phyloP scores from a whole-genome alignment of 2,888 invertebrate species.

The Chrysodeixis includens region DNA sequence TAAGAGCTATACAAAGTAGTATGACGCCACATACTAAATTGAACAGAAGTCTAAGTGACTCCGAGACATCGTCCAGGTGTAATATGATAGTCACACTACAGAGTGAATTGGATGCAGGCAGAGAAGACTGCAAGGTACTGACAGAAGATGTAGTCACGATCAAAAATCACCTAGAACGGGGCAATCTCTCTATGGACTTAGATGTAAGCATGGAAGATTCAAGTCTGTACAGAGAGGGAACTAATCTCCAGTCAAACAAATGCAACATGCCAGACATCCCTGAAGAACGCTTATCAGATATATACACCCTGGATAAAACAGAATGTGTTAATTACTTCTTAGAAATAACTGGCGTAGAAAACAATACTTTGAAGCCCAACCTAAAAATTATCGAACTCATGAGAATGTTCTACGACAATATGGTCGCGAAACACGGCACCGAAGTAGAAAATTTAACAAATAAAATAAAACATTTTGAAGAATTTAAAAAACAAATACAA shows the following conservation, averaged over 20 bases:
- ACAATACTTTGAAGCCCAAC: slow-evolving; percentile 63
- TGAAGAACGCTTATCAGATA: slow-evolving; percentile 66
- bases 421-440: slow-evolving; percentile 73
- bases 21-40: slow-evolving; percentile 65
- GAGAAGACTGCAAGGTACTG: slow-evolving; percentile 82
- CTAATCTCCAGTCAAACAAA: slow-evolving; percentile 59
- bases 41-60: slow-evolving; percentile 79
- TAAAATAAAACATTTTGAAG: slow-evolving; percentile 75
- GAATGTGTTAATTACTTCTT: slow-evolving; percentile 77
- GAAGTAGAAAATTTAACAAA: slow-evolving; percentile 80
- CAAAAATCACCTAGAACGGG: slow-evolving; percentile 80
- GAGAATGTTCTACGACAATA: slow-evolving; percentile 75
- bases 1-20: slow-evolving; percentile 59
- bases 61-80: slow-evolving; percentile 76
- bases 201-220: slow-evolving; percentile 76
- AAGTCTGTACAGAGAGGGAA: slow-evolving; percentile 59
- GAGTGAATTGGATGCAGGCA: slow-evolving; percentile 80
- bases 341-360: slow-evolving; percentile 72
- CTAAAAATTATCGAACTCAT: slow-evolving; percentile 78
- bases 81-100: slow-evolving; percentile 83
- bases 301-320: slow-evolving; percentile 74
- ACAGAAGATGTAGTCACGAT: slow-evolving; percentile 82
- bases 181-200: slow-evolving; percentile 77
- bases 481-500: slow-evolving; percentile 67
- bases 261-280: slow-evolving; percentile 67